Conservation (phyloP, 2,797 vertebrate genomes). For the Urosaurus nigricauda region DNA sequence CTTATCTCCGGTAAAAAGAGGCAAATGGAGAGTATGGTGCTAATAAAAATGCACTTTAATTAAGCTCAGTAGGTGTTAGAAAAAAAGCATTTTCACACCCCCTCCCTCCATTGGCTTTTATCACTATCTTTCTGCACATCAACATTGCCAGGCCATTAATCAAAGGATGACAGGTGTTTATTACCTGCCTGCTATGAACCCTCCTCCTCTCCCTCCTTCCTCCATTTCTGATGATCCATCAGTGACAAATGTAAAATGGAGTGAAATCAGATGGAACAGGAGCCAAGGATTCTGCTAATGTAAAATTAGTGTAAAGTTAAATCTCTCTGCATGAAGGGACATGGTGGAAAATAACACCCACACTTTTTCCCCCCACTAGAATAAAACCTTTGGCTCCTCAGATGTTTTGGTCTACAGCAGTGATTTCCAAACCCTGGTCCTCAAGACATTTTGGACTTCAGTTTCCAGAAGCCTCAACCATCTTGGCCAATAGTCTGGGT, state of each 20-base stretch:
- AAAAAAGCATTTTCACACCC: slow-evolving; percentile 54
- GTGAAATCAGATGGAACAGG: slow-evolving; percentile 39
- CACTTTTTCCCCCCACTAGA: slow-evolving; percentile 29
- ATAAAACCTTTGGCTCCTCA: too few species aligned
- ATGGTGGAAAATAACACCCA: fast-evolving
- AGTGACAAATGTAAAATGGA: slow-evolving; percentile 39
- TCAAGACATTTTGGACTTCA: too few species aligned
- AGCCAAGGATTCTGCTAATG: slow-evolving; percentile 46
- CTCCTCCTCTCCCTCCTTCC: slow-evolving; percentile 57
- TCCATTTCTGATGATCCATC: slow-evolving; percentile 58
- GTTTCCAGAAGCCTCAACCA: too few species aligned
- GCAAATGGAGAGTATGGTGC: background rate
- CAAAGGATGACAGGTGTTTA: slow-evolving; percentile 63
- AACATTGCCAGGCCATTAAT: slow-evolving; percentile 54
- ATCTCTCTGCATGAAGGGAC: slow-evolving; percentile 6
- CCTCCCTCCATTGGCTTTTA: slow-evolving; percentile 56
- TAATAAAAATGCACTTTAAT: slow-evolving; percentile 43
- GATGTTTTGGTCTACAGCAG: too few species aligned
- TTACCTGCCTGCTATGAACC: slow-evolving; percentile 61
- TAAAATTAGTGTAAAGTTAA: slow-evolving; percentile 31
- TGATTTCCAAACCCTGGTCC: too few species aligned
- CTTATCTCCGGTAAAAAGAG: background rate
- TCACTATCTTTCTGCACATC: slow-evolving; percentile 47
- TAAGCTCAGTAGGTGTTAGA: slow-evolving; percentile 35
- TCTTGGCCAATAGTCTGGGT: too few species aligned